Percentiles rank a stretch among this genome's conserved stretches.
These are phyloP conservation scores for Darevskia nairensis DNA, from an alignment of 2,797 vertebrate genomes.

Conservation along the genomic window DNA sequence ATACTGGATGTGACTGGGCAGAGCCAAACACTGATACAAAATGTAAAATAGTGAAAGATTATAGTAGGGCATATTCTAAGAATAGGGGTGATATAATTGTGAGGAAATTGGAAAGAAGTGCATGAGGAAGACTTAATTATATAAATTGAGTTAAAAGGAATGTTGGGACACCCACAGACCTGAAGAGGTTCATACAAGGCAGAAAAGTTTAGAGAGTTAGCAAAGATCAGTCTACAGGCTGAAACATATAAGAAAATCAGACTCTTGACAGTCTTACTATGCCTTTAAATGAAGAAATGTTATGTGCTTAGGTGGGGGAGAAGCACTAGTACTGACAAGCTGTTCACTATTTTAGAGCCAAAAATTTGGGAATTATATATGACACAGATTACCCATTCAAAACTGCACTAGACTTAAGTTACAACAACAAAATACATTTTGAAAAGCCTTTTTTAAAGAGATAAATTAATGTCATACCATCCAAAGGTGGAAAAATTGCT, in stretches of 20 bases:
- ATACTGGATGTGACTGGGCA: neutral
- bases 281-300: conserved; percentile 58
- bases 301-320: conserved; percentile 38
- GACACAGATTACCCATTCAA: conserved; percentile 3
- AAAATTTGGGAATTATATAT: conserved; percentile 25
- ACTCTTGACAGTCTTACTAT: conserved; percentile 41
- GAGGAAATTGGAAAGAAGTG: neutral
- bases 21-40: neutral
- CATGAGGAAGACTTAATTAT: neutral
- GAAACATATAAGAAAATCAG: neutral
- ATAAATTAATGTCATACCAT: neutral
- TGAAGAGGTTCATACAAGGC: conserved; percentile 2
- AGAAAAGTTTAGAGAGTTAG: conserved; percentile 14
- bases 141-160: neutral
- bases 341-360: conserved; percentile 56
- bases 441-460: neutral
- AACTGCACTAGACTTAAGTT: neutral
- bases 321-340: conserved; percentile 56
- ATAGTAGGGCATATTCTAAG: neutral
- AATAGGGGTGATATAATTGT: neutral
- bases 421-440: conserved; percentile 2
- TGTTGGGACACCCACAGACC: neutral
- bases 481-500: neutral
- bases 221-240: neutral
- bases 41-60: neutral